phyloP scores from a whole-genome alignment of 2,797 vertebrate genomes.

The Pangasius macronema region DNA sequence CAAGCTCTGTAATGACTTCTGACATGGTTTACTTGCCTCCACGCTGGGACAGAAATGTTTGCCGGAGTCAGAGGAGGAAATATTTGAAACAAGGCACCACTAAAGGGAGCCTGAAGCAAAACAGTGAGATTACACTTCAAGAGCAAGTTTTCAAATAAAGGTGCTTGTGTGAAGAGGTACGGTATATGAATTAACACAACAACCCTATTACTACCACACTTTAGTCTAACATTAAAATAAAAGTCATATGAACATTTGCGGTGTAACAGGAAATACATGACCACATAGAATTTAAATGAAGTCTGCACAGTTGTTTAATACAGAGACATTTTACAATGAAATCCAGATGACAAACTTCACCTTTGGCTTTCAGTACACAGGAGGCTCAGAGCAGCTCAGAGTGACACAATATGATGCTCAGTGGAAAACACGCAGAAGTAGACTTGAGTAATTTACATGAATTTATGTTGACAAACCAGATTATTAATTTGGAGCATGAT shows the following conservation, averaged over 20 bases:
- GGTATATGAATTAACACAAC: conserved; percentile 40
- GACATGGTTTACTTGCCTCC: conserved; percentile 63
- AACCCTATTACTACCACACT: conserved; percentile 24
- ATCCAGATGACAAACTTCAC: conserved; percentile 29
- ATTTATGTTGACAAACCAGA: conserved; percentile 61
- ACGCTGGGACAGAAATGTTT: conserved; percentile 63
- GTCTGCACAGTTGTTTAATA: conserved; percentile 29
- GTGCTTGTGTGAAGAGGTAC: conserved; percentile 47
- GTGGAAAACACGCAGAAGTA: conserved; percentile 41
- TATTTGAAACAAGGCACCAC: conserved; percentile 60
- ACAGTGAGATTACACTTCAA: conserved; percentile 56
- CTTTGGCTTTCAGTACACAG: conserved; percentile 36
- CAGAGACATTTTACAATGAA: conserved; percentile 9
- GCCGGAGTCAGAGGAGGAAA: conserved; percentile 59
- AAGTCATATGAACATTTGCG: conserved; percentile 21
- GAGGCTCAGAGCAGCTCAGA: conserved; percentile 29
- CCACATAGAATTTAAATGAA: conserved; percentile 14
- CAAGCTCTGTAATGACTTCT: conserved; percentile 61
- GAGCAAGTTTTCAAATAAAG: conserved; percentile 53
- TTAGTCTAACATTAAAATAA: conserved; percentile 33
- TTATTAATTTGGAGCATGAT: conserved; percentile 65
- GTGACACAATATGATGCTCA: conserved; percentile 34
- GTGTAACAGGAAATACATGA: conserved; percentile 32
- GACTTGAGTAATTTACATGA: conserved; percentile 45
- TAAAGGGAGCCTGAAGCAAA: conserved; percentile 52